Evolutionary conservation across 2,888 invertebrate species (phyloP), one percentile per base, ranked within the genome.

Genomic region (Slavum lentiscoides): DNA sequence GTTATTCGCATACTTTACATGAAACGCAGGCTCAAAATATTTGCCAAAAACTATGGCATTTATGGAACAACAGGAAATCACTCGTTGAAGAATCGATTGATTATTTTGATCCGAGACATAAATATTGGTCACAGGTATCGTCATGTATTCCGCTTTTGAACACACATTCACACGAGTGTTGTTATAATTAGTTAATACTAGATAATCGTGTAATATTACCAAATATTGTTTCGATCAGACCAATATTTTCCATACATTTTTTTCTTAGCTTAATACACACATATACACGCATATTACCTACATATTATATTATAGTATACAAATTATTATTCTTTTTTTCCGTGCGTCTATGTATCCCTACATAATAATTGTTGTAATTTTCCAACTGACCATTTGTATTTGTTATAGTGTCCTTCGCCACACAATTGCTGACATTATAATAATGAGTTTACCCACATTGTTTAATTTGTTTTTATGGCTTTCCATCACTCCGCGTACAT

Each of bases 401-500:
- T 80, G 80, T 80, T 72, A 30, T 30, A 72, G 70, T 72, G 80
- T 72, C 80, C 80, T 80, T 80, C 80, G 11, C 39, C 43, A 80
- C 23, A 70, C 80, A 80, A 80, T 80, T 80, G 80, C 80, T 80
- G 72, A 80, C 80, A 80, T 76, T 76, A 76, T 80, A 70, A 70
- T 80, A 80, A 80, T 80, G 80, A 80, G 70, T 80, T 80, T 72
- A 80, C 70, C 72, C 72, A 80, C 70, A 69, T 77, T 69, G 61
- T 77, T 77, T 77, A 77, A 77, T 77, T 69, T 77, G 69, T 77
- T 77, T 77, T 77, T 77, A 77, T 77, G 62, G 77, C 37, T 77
- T 77, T 70, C 69, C 53, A 77, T 70, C 53, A 55, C 62, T 30
- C 30, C 30, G 4, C 30, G 30, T 30, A 30, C 30, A 4, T 30